phyloP scores from a whole-genome alignment of 2,113 vertebrate genomes.

The Urocynchramus pylzowi region DNA sequence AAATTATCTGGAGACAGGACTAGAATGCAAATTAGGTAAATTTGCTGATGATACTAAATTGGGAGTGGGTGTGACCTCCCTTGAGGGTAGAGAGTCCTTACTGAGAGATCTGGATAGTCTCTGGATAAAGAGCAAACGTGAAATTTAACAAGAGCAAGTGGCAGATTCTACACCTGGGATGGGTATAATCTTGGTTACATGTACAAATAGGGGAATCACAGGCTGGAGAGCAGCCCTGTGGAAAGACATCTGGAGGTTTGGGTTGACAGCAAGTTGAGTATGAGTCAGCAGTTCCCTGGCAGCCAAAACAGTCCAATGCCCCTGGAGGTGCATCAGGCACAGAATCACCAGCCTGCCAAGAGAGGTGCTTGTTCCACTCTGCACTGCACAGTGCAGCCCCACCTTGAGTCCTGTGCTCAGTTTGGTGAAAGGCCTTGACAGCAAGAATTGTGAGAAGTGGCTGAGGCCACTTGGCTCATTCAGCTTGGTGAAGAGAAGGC shows the following conservation, averaged over 20 bases:
- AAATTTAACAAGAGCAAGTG: neutral
- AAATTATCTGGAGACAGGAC: neutral
- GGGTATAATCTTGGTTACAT: neutral
- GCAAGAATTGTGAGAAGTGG: accelerated
- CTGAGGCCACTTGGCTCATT: neutral
- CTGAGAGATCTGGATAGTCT: neutral
- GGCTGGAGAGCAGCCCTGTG: accelerated
- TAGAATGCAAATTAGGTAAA: neutral
- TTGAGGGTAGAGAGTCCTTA: accelerated
- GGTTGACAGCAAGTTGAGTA: neutral
- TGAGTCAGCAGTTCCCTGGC: neutral
- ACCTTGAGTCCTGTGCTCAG: neutral
- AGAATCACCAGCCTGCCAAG: accelerated
- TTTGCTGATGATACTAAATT: neutral
- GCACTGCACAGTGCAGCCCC: accelerated
- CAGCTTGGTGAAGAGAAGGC: neutral
- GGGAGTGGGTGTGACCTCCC: neutral
- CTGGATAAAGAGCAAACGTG: neutral
- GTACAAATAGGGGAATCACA: accelerated
- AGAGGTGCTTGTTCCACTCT: neutral
- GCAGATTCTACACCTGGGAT: neutral
- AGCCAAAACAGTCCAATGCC: accelerated
- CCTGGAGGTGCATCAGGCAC: neutral
- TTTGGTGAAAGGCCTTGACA: neutral
- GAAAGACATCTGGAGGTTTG: neutral